phyloP scores from a whole-genome alignment of 2,888 invertebrate genomes.

The Arge pagana region DNA sequence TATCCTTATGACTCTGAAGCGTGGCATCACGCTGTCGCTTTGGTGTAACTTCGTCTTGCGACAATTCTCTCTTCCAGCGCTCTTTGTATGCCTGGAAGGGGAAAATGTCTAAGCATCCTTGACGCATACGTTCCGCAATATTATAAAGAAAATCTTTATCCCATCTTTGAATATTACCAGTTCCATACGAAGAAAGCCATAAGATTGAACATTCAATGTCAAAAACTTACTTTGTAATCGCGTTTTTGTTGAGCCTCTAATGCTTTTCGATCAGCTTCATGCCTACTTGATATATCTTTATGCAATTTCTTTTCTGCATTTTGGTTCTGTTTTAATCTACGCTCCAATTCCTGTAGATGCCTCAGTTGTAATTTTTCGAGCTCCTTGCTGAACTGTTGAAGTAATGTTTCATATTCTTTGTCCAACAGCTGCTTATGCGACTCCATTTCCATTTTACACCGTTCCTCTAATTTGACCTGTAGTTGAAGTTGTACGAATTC shows the following conservation, averaged over 20 bases:
- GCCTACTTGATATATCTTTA: slow-evolving; percentile 87
- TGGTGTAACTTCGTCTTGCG: slow-evolving; percentile 89
- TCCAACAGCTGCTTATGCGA: slow-evolving; percentile 93
- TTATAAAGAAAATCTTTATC: background rate
- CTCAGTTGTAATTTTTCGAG: slow-evolving; percentile 83
- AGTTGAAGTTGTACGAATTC: background rate
- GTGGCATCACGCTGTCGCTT: slow-evolving; percentile 90
- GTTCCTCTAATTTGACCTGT: slow-evolving; percentile 84
- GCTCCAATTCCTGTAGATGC: slow-evolving; percentile 78
- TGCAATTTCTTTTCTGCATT: slow-evolving; percentile 90
- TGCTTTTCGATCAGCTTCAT: slow-evolving; percentile 90
- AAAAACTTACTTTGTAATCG: slow-evolving; percentile 76
- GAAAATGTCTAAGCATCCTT: slow-evolving; percentile 45
- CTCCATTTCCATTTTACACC: slow-evolving; percentile 96
- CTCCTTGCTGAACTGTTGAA: slow-evolving; percentile 91
- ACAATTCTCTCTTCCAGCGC: slow-evolving; percentile 91
- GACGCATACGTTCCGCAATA: background rate
- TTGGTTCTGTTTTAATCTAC: slow-evolving; percentile 83
- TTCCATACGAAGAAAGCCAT: background rate
- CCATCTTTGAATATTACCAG: background rate
- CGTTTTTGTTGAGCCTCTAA: slow-evolving; percentile 92
- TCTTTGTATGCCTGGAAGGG: slow-evolving; percentile 79
- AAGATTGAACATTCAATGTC: background rate
- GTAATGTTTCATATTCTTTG: slow-evolving; percentile 92
- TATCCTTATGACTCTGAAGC: slow-evolving; percentile 90